Conservation (phyloP, 1,140 invertebrate genomes). For the Aphelenchoides avenae region DNA sequence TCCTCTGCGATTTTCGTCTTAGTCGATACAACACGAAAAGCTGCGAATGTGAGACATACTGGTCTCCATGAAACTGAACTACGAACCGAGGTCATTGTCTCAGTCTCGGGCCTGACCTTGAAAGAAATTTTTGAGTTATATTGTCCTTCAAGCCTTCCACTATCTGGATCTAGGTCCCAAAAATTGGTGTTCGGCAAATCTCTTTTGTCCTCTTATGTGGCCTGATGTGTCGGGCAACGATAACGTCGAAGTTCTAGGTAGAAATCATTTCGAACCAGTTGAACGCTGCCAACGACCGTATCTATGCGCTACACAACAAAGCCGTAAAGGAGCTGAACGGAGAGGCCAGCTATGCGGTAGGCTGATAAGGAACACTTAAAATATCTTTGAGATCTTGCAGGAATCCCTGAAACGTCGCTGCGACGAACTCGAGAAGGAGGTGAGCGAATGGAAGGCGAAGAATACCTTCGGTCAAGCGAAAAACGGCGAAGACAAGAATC, state of each 20-base stretch:
- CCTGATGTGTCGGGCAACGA: no score
- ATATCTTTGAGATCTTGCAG: constrained; percentile 1
- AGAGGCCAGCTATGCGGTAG: constrained; percentile 19
- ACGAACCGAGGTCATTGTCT: not conserved
- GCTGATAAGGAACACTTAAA: not conserved
- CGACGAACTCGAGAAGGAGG: constrained; percentile 46
- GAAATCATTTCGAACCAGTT: constrained; percentile 50
- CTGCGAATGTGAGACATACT: constrained; percentile 1
- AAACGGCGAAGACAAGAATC: constrained; percentile 11
- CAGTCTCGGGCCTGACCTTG: no score
- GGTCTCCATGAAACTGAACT: no score
- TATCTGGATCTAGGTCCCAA: no score
- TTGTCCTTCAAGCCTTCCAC: no score
- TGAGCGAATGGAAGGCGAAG: constrained; percentile 42
- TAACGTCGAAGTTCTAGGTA: no score
- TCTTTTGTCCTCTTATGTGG: no score
- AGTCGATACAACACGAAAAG: not conserved
- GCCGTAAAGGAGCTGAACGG: constrained; percentile 16
- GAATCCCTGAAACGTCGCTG: constrained; percentile 38
- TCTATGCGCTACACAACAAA: constrained; percentile 49
- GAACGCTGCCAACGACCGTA: constrained; percentile 44
- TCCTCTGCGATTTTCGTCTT: no score
- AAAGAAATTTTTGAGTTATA: no score
- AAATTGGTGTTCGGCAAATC: no score
- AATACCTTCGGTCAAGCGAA: constrained; percentile 28